Percentiles rank a stretch among this genome's conserved stretches.
Conservation (phyloP, 2,797 vertebrate genomes). For the Catamblyrhynchus diadema region DNA sequence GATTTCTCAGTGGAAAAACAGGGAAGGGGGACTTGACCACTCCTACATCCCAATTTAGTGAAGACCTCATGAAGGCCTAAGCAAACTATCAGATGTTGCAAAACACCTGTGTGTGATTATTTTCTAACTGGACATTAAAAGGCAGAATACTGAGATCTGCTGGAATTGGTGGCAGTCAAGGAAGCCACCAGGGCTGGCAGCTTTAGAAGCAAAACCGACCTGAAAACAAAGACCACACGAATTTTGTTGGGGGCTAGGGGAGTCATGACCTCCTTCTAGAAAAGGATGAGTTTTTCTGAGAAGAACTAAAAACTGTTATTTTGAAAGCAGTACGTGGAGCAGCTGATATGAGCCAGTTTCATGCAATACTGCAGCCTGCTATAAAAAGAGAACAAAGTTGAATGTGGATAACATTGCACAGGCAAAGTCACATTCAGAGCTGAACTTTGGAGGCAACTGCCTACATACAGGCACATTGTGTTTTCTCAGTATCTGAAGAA, state of each 20-base stretch:
- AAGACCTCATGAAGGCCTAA: not conserved
- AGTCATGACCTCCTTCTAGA: not conserved
- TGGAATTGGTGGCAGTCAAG: not conserved
- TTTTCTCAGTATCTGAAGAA: not conserved
- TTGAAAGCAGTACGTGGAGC: not conserved
- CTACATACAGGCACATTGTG: not conserved
- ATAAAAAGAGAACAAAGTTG: not conserved
- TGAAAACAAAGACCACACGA: not conserved
- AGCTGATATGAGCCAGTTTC: not conserved
- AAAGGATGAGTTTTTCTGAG: not conserved
- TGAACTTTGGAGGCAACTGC: not conserved
- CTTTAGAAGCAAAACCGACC: not conserved
- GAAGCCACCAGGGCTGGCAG: not conserved
- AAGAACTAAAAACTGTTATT: not conserved
- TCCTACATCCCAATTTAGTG: not conserved
- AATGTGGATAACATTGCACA: not conserved
- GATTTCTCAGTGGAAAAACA: not conserved
- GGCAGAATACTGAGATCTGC: not conserved
- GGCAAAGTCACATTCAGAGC: not conserved
- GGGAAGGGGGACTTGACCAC: not conserved
- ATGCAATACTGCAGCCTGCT: not conserved
- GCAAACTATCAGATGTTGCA: not conserved
- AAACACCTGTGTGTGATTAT: not conserved
- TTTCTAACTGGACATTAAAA: not conserved
- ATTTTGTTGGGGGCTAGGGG: rapidly evolving